Base-by-base conservation (phyloP, 2,888 invertebrate species). In the Lordiphosa fenestrarum region DNA sequence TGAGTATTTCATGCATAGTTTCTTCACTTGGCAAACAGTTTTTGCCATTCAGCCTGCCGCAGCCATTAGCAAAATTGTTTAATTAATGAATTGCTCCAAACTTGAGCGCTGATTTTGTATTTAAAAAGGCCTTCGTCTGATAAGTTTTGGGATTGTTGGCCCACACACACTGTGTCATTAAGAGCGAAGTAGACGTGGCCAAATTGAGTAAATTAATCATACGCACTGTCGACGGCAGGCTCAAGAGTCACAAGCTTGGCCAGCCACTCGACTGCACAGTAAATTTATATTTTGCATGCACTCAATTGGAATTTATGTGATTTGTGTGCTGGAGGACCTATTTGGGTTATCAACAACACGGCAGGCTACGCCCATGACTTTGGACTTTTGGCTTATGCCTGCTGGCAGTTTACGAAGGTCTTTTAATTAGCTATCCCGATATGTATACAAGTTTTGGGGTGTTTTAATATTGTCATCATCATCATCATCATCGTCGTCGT, bases 231-330 rank as follows among this genome's bases (percentile, higher is more conserved):
- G 50, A 6, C n/a, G 13, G 40, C n/a, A 39, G 15, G 12, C 2
- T 13, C n/a, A 41, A 41, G 35, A 25, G 47, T 4, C 25, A 30
- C 30, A 38, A 58, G 10, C 15, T 15, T 44, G 44, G 15, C 44
- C 30, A 44, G 19, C 54, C 60, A 60, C 50, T 60, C 63, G 52
- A 61, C 49, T 66, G 66, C 80, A 77, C 69, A 66, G 77, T 68
- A 76, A 81, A 82, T 82, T 76, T 78, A 73, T 75, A 72, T 75
- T 75, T 73, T 63, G 48, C 59, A 81, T 83, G 81, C 81, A 82
- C 73, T 82, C 81, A 83, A 82, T 83, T 82, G 81, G 81, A 82
- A 82, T 82, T 82, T 83, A 82, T 82, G 75, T 82, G 81, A 82
- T 82, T 82, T 83, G 81, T 82, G 81, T 78, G 82, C 75, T 70